Conservation (phyloP, 2,113 vertebrate species). For the Zosterops borbonicus region DNA sequence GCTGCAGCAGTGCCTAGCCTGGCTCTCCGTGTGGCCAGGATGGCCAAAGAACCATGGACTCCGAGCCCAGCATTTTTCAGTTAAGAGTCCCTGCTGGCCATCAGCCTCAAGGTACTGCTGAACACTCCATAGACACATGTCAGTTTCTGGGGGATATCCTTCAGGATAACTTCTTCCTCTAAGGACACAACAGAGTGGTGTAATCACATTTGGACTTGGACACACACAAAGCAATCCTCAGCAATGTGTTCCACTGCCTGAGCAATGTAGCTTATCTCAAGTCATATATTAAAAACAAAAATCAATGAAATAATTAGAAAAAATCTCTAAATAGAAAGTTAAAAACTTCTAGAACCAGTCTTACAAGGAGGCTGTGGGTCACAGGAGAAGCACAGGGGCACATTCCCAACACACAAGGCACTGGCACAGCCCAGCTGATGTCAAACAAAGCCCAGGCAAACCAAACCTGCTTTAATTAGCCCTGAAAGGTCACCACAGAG, state of each 20-base stretch:
- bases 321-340: not conserved
- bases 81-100: not conserved
- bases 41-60: not conserved
- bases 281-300: not conserved
- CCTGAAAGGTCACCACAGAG: not conserved
- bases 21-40: not conserved
- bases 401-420: not conserved
- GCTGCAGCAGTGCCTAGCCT: not conserved
- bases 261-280: not conserved
- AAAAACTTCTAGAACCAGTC: not conserved
- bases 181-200: not conserved
- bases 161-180: not conserved
- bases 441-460: not conserved
- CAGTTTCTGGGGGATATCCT: not conserved
- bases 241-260: not conserved
- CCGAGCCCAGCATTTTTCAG: not conserved
- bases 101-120: not conserved
- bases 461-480: conserved; percentile 10
- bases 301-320: not conserved
- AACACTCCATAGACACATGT: not conserved
- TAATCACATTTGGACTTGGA: not conserved
- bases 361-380: not conserved
- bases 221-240: not conserved
- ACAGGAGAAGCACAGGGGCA: not conserved
- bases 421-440: not conserved